Evolutionary conservation across 1,140 invertebrate species (phyloP).

Genomic region (Drosophila arizonae): DNA sequence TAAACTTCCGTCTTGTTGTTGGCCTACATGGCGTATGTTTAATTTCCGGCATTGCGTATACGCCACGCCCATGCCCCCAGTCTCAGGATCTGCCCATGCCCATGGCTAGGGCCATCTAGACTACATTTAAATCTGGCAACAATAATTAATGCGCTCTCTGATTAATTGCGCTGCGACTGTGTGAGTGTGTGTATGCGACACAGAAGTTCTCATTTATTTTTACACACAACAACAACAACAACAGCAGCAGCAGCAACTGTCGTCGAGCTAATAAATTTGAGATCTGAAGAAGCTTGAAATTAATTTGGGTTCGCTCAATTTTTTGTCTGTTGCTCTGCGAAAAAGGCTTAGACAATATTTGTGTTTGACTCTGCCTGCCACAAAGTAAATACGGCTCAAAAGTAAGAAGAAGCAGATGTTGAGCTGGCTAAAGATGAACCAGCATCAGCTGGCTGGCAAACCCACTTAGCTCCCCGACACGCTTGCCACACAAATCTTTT

Average conservation of each 20-base stretch:
- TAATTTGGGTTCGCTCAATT: conserved; percentile 39
- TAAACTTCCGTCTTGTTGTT: conserved; percentile 61
- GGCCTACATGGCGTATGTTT: conserved; percentile 69
- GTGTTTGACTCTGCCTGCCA: conserved; percentile 31
- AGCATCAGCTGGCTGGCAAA: conserved; percentile 37
- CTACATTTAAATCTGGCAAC: conserved; percentile 17
- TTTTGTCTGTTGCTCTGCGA: conserved; percentile 21
- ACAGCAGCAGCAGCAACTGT: conserved; percentile 39
- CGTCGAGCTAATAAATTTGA: conserved; percentile 60
- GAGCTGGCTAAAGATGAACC: conserved; percentile 5
- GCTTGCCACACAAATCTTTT: conserved; percentile 58
- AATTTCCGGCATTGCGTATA: conserved; percentile 75
- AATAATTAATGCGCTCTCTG: conserved; percentile 46
- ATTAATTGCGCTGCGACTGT: conserved; percentile 54
- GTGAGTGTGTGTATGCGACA: conserved; percentile 3
- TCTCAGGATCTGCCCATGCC: too few relatives aligned
- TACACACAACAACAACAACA: conserved; percentile 39
- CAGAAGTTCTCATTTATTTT: conserved; percentile 56
- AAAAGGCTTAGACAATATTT: conserved; percentile 44
- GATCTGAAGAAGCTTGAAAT: conserved; percentile 16
- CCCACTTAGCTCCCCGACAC: conserved; percentile 29
- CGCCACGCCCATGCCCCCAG: not conserved
- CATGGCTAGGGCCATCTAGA: not conserved
- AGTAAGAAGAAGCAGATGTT: not conserved
- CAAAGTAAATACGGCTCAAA: conserved; percentile 55